Conservation (phyloP, 2,888 invertebrate species). For the Harpalus rufipes region DNA sequence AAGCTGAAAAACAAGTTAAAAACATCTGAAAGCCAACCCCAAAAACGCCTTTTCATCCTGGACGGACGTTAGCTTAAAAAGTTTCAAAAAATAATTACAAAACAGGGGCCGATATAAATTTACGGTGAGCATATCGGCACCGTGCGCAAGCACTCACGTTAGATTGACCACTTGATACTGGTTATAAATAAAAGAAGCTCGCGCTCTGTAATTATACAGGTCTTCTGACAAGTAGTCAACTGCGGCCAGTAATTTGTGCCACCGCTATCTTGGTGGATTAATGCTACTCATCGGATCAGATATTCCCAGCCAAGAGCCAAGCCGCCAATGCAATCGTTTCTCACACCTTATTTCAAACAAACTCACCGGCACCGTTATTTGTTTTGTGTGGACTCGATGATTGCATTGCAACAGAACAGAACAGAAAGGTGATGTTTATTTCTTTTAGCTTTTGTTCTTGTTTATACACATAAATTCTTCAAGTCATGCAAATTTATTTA, state of each 20-base stretch:
- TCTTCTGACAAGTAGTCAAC: constrained; percentile 55
- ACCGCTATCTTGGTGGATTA: constrained; percentile 46
- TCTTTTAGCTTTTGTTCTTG: constrained; percentile 19
- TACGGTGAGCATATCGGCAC: constrained; percentile 37
- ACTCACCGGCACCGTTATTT: constrained; percentile 42
- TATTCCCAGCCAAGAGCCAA: constrained; percentile 5
- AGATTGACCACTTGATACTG: constrained; percentile 59
- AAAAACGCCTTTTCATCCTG: constrained; percentile 25
- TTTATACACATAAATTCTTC: neutral
- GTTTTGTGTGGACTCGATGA: constrained; percentile 13
- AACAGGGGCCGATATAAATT: constrained; percentile 58
- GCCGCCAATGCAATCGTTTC: constrained; percentile 14
- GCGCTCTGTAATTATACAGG: constrained; percentile 58
- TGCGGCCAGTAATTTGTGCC: constrained; percentile 48
- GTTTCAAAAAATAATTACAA: constrained; percentile 56
- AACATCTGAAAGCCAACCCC: constrained; percentile 23
- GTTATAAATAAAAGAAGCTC: constrained; percentile 57
- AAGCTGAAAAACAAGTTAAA: constrained; percentile 37
- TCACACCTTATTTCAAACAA: constrained; percentile 48
- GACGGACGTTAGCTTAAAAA: constrained; percentile 31
- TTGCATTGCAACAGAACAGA: constrained; percentile 21
- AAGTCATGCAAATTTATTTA: neutral
- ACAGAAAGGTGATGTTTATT: constrained; percentile 13
- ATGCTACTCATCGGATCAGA: constrained; percentile 46
- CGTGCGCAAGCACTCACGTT: constrained; percentile 46